Base-by-base conservation (phyloP, 2,888 invertebrate genomes). In the Halocaridina rubra region DNA sequence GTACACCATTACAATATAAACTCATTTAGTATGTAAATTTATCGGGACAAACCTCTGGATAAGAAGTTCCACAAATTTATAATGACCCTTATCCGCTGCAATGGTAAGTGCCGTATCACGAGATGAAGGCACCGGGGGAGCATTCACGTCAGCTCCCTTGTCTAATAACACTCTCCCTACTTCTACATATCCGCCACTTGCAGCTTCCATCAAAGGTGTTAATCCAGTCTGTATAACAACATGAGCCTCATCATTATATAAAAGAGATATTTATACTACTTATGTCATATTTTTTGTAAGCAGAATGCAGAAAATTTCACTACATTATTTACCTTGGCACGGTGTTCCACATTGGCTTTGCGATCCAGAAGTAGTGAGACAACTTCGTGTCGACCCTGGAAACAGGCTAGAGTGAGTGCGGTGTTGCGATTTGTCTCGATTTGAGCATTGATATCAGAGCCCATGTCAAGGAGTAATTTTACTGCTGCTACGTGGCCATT, bases 401-500 rank as follows among this genome's bases (percentile, higher is more conserved):
- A 99, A 92, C 99, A 99, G 53, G 99, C 99, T 89, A 99, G 93
- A 53, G 99, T 99, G 89, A 99, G 93, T 32, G 99, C 99, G 30
- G 99, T 99, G 92, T 99, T 99, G 84, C 98, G 93, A 92, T 99
- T 99, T 61, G 99, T 99, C 92, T 99, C 99, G 90, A 99, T 99
- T 93, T 98, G 98, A 89, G 99, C 99, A 93, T 99, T 99, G 90
- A 99, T 99, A 91, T 99, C 99, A 90, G 98, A 98, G 89, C 99
- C 99, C 94, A 97, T 97, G 91, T 99, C 99, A 84, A 99, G 93
- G 84, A 99, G 93, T 87, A 99, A 92, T 90, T 97, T 89, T 7
- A 89, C 89, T 19, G 89, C 88, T 19, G 85, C 84, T 22, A 95
- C 95, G 90, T 97, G 97, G 0, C 99, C 99, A 93, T 99, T 99